These are phyloP conservation scores for Callopanchax toddi DNA, from an alignment of 2,113 vertebrate species.

Conservation along the genomic window DNA sequence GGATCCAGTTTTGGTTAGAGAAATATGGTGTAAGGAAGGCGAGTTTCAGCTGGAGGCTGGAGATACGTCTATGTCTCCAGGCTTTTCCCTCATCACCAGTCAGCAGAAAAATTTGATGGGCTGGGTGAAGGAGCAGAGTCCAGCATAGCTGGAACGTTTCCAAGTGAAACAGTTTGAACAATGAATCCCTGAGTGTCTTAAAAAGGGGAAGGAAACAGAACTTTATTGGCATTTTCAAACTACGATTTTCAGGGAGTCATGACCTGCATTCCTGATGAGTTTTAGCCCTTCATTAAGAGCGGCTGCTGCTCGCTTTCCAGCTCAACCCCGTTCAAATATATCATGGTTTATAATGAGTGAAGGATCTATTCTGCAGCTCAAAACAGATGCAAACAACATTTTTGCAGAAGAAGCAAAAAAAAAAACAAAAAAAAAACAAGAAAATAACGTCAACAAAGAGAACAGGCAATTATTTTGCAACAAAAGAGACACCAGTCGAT, in stretches of 20 bases:
- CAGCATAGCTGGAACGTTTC: conserved; percentile 39
- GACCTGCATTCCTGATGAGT: conserved; percentile 49
- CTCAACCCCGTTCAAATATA: conserved; percentile 31
- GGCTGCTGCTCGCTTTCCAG: conserved; percentile 30
- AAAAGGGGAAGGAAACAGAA: conserved; percentile 46
- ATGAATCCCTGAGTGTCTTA: conserved; percentile 45
- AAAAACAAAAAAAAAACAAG: too few species aligned
- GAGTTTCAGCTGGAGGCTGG: conserved; percentile 11
- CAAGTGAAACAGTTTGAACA: conserved; percentile 50
- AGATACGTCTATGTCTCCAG: conserved; percentile 11
- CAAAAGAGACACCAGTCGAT: conserved; percentile 37
- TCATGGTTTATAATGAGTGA: conserved; percentile 26
- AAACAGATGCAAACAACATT: conserved; percentile 18
- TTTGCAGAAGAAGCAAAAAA: neutral
- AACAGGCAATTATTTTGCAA: conserved; percentile 37
- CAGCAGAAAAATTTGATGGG: conserved; percentile 34
- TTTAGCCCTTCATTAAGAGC: conserved; percentile 24
- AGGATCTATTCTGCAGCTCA: conserved; percentile 20
- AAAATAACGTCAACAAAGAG: conserved; percentile 26
- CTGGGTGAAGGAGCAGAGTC: conserved; percentile 31
- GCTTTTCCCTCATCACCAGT: conserved; percentile 28
- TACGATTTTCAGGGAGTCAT: conserved; percentile 8
- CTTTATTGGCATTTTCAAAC: conserved; percentile 38
- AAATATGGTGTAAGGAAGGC: neutral
- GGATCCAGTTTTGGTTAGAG: neutral